phyloP scores from a whole-genome alignment of 2,888 invertebrate species.

The Acanthosoma haemorrhoidale region DNA sequence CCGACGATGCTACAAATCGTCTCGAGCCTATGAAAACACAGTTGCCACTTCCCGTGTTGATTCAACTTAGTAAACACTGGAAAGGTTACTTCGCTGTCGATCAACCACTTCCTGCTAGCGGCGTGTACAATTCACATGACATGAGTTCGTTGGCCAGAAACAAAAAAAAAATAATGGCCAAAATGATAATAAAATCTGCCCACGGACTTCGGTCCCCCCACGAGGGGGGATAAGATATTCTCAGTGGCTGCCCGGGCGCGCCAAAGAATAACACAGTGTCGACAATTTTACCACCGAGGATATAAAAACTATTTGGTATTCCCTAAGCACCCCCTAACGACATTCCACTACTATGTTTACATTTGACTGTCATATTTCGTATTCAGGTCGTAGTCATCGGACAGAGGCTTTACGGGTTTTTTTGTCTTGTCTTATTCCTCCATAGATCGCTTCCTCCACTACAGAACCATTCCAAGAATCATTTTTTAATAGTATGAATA shows the following conservation, averaged over 20 bases:
- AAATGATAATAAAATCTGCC: not conserved
- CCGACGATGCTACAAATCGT: too few species aligned
- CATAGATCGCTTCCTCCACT: constrained; percentile 9
- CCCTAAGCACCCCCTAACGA: not conserved
- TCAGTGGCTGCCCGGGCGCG: not conserved
- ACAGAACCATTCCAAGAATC: too few species aligned
- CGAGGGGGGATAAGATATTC: not conserved
- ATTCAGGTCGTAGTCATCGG: constrained; percentile 1
- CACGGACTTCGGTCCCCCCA: not conserved
- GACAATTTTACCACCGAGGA: not conserved
- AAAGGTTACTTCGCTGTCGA: too few species aligned
- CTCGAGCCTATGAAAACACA: too few species aligned
- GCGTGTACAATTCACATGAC: too few species aligned
- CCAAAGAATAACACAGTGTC: not conserved
- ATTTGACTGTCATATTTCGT: constrained; percentile 1
- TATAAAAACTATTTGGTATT: constrained; percentile 5
- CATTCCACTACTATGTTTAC: constrained; percentile 7
- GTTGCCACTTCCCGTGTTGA: too few species aligned
- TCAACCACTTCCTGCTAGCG: too few species aligned
- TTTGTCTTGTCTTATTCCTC: not conserved
- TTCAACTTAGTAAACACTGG: too few species aligned
- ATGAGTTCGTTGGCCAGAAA: too few species aligned
- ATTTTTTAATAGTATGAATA: too few species aligned
- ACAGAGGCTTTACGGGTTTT: not conserved
- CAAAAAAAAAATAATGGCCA: too few species aligned